phyloP scores from a whole-genome alignment of 2,888 invertebrate genomes.

The Ectemnius cavifrons region DNA sequence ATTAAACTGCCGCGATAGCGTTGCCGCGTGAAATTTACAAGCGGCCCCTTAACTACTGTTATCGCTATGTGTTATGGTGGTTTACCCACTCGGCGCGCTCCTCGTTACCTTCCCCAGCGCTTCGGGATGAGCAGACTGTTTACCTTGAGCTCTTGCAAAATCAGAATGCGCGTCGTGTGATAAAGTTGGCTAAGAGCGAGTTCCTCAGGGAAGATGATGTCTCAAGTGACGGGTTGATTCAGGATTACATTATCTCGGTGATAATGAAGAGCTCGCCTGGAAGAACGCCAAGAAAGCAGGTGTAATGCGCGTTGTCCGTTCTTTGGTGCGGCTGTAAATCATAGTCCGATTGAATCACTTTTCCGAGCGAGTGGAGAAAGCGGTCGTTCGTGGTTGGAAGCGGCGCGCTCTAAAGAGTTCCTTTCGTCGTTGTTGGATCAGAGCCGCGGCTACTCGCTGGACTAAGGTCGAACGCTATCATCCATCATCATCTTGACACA shows the following conservation, averaged over 20 bases:
- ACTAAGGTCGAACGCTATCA: conserved; percentile 1
- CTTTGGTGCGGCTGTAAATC: background rate
- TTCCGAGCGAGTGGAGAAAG: conserved; percentile 3
- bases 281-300: too few relatives aligned
- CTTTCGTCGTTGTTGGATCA: conserved; percentile 1
- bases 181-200: background rate
- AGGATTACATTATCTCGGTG: conserved; percentile 4
- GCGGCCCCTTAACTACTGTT: conserved; percentile 14
- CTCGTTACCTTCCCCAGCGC: background rate
- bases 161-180: background rate
- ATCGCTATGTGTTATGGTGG: background rate
- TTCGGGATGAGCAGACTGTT: background rate
- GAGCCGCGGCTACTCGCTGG: conserved; percentile 6
- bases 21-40: conserved; percentile 29
- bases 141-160: background rate
- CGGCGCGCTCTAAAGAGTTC: background rate
- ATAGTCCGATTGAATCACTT: background rate
- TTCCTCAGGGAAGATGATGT: background rate
- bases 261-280: background rate
- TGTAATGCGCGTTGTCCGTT: background rate
- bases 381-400: background rate
- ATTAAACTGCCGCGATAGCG: conserved; percentile 40
- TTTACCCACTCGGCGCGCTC: background rate
- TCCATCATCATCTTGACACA: conserved; percentile 11
- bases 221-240: background rate